phyloP scores from a whole-genome alignment of 1,140 invertebrate species.

The Branchinecta lynchi region DNA sequence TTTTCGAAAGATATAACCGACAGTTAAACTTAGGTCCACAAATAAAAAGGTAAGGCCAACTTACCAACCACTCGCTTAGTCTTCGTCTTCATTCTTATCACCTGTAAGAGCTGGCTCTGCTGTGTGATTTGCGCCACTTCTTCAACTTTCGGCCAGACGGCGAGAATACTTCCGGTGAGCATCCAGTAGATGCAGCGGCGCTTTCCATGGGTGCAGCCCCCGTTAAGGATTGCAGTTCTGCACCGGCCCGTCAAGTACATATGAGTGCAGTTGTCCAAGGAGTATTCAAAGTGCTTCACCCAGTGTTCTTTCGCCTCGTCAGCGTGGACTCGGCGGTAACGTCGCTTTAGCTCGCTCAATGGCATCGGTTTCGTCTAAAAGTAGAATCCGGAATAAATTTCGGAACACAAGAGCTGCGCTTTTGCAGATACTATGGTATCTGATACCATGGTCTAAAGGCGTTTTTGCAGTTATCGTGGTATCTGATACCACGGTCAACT shows the following conservation, averaged over 20 bases:
- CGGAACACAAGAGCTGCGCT: too few relatives aligned
- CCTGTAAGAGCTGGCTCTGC: background rate
- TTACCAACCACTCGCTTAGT: background rate
- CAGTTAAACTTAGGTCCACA: too few relatives aligned
- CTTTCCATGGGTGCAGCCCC: background rate
- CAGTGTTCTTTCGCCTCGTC: constrained; percentile 2
- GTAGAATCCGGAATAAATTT: background rate
- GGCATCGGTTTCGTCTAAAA: background rate
- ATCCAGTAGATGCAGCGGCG: background rate
- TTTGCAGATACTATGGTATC: too few relatives aligned
- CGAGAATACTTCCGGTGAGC: background rate
- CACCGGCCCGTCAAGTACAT: background rate
- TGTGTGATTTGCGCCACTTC: background rate
- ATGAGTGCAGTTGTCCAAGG: background rate
- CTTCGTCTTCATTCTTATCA: background rate
- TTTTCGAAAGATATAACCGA: too few relatives aligned
- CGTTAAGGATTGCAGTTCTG: background rate
- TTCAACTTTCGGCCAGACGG: background rate
- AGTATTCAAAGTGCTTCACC: background rate
- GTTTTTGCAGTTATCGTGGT: too few relatives aligned
- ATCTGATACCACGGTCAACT: too few relatives aligned
- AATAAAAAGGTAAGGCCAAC: background rate
- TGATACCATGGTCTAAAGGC: too few relatives aligned
- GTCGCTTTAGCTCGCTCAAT: background rate
- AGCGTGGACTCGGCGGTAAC: background rate